These are phyloP conservation scores for Notothenia rossii DNA, from an alignment of 2,113 vertebrate genomes.

Conservation along the genomic window DNA sequence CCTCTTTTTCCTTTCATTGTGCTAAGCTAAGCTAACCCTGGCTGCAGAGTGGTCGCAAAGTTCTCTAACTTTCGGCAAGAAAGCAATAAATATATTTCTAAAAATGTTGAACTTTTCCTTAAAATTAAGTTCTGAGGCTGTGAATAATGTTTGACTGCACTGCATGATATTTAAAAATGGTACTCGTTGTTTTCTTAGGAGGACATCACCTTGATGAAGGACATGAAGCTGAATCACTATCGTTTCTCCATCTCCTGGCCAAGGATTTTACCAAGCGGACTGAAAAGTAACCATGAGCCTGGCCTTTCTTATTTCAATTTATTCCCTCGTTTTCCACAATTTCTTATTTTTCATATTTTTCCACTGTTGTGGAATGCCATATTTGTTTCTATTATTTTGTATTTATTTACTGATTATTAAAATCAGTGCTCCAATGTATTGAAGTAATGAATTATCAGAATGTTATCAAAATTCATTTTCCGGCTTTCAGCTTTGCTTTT, in stretches of 20 bases:
- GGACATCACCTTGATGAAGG: constrained; percentile 87
- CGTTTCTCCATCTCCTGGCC: constrained; percentile 95
- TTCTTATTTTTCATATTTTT: no score
- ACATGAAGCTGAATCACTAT: constrained; percentile 90
- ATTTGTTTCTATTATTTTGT: no score
- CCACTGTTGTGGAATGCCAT: no score
- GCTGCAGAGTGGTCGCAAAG: background rate
- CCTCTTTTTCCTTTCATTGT: background rate
- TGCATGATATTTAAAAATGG: background rate
- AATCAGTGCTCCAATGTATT: background rate
- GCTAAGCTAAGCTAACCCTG: constrained; percentile 20
- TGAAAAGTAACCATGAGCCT: constrained; percentile 78
- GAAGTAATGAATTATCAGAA: background rate
- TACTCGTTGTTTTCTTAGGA: constrained; percentile 80
- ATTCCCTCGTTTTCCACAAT: no score
- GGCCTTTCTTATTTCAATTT: no score
- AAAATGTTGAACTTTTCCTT: background rate
- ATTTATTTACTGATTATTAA: background rate
- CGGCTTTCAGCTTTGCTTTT: background rate
- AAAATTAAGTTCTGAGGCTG: background rate
- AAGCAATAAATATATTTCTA: background rate
- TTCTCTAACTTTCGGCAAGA: background rate
- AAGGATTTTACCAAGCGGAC: constrained; percentile 88
- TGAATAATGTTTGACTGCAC: background rate
- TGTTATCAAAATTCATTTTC: background rate